Evolutionary conservation across 2,888 invertebrate species (phyloP).

Genomic region (Hoplodrina ambigua): DNA sequence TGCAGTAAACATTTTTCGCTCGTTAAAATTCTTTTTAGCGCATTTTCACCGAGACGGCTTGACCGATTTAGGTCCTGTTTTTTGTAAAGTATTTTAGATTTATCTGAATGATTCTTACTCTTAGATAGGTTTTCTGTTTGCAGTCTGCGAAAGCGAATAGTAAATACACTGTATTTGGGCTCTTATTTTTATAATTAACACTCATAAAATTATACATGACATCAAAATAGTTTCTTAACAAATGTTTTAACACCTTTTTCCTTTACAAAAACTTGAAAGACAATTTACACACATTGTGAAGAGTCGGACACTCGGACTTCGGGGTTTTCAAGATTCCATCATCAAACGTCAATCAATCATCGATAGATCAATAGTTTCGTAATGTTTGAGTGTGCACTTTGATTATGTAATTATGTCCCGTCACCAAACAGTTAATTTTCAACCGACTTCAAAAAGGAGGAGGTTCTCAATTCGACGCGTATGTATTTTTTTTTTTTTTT

Average conservation of each 20-base stretch:
- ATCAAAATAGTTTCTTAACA: conserved; percentile 9
- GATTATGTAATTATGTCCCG: conserved; percentile 22
- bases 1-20: too few species aligned
- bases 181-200: conserved; percentile 22
- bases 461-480: too few species aligned
- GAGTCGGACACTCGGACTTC: conserved; percentile 38
- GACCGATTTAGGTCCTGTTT: too few species aligned
- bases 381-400: conserved; percentile 48
- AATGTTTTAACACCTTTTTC: conserved; percentile 28
- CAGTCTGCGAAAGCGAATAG: too few species aligned
- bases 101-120: too few species aligned
- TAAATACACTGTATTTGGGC: too few species aligned
- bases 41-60: too few species aligned
- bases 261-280: conserved; percentile 17
- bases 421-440: conserved; percentile 13
- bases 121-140: too few species aligned
- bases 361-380: conserved; percentile 42
- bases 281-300: conserved; percentile 50
- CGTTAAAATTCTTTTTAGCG: too few species aligned
- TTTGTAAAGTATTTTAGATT: too few species aligned
- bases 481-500: too few species aligned
- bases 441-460: too few species aligned
- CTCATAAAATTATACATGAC: conserved; percentile 31
- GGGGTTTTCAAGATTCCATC: conserved; percentile 42
- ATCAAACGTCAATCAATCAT: conserved; percentile 58